Percentiles rank a stretch among this genome's conserved stretches.
Conservation (phyloP, 2,113 vertebrate species). For the Gavia stellata region DNA sequence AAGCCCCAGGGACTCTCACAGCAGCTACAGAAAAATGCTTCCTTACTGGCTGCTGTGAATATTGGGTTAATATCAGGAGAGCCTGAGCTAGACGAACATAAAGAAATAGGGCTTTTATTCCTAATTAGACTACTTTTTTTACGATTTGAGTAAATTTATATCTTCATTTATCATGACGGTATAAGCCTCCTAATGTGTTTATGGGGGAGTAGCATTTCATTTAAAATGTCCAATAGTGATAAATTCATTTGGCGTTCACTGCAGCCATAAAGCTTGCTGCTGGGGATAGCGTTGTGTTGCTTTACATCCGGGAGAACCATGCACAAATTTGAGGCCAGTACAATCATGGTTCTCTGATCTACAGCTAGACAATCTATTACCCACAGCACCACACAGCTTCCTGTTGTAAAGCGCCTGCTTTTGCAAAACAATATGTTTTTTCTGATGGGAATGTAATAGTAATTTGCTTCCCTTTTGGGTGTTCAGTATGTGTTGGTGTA, state of each 20-base stretch:
- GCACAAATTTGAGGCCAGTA: neutral
- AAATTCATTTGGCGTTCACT: neutral
- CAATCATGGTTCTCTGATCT: neutral
- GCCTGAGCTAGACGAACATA: neutral
- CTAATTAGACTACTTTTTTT: slow-evolving; percentile 4
- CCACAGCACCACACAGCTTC: neutral
- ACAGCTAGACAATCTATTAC: neutral
- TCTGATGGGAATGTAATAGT: neutral
- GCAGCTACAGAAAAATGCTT: neutral
- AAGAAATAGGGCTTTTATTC: slow-evolving; percentile 34
- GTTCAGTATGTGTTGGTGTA: neutral
- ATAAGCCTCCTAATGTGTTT: slow-evolving; percentile 19
- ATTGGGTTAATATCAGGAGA: neutral
- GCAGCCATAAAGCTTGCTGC: neutral
- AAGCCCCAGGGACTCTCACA: neutral
- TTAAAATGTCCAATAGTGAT: neutral
- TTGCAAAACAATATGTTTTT: neutral
- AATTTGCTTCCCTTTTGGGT: neutral
- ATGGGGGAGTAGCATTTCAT: slow-evolving; percentile 28
- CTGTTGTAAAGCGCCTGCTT: fast-evolving
- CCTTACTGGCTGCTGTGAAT: neutral
- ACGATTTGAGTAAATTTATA: slow-evolving; percentile 14
- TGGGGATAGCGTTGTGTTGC: neutral
- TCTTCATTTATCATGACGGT: neutral
- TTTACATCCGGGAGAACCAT: neutral